A percentile compares a stretch with the other conserved stretches of the same genome.
Conservation (phyloP, 2,888 invertebrate genomes). For the Meiosimyza platycephala region DNA sequence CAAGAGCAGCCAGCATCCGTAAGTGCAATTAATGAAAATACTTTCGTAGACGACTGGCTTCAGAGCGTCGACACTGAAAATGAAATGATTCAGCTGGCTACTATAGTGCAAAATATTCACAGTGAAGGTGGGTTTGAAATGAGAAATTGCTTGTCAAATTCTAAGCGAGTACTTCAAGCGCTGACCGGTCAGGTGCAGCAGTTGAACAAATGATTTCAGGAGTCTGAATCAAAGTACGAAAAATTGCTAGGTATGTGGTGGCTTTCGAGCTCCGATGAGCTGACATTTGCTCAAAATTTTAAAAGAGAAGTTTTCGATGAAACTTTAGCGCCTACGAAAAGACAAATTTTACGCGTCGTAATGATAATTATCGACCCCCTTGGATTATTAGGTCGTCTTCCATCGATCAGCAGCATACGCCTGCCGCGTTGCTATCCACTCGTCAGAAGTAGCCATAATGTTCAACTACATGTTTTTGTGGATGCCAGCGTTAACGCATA, state of each 20-base stretch:
- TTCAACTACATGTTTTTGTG: too few species aligned
- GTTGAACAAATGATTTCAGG: conserved; percentile 4
- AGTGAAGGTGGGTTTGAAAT: conserved; percentile 38
- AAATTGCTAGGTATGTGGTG: conserved; percentile 47
- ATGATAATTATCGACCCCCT: too few species aligned
- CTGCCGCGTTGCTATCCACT: too few species aligned
- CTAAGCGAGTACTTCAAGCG: conserved; percentile 4
- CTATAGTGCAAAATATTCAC: conserved; percentile 35
- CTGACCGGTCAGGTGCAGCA: conserved; percentile 1
- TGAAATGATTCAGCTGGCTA: conserved; percentile 33
- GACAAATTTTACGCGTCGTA: conserved; percentile 33
- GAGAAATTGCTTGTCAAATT: conserved; percentile 40
- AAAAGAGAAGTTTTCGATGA: conserved; percentile 28
- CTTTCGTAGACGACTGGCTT: conserved; percentile 42
- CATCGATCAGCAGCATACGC: too few species aligned
- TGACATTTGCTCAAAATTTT: conserved; percentile 39
- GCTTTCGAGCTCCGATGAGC: conserved; percentile 41
- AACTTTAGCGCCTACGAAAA: conserved; percentile 34
- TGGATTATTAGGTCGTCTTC: too few species aligned
- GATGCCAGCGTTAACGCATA: too few species aligned
- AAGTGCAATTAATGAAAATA: conserved; percentile 32
- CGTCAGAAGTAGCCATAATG: too few species aligned
- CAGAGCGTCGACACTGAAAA: conserved; percentile 35
- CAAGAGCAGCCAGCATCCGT: conserved; percentile 16
- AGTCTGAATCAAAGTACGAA: conserved; percentile 30